Evolutionary conservation across 2,797 vertebrate species (phyloP).

Genomic region (Syncerus caffer): DNA sequence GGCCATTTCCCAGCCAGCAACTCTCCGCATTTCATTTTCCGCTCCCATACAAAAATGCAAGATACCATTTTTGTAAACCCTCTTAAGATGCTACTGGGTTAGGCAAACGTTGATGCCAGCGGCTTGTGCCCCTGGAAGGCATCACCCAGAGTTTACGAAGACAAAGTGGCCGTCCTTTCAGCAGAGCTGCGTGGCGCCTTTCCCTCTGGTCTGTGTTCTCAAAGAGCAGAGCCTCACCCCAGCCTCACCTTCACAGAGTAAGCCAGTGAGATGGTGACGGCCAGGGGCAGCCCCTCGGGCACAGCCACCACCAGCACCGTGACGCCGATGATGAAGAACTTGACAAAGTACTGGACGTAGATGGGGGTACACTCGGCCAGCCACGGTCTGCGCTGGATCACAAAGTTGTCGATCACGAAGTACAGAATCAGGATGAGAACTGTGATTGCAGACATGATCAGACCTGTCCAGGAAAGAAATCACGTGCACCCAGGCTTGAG

Average conservation of each 20-base stretch:
- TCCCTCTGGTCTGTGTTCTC: background rate
- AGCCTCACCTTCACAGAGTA: slow-evolving; percentile 95
- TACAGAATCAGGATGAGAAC: slow-evolving; percentile 96
- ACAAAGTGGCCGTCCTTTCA: background rate
- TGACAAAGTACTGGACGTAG: slow-evolving; percentile 98
- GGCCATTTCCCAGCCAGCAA: background rate
- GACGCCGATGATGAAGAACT: slow-evolving; percentile 99
- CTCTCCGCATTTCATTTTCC: background rate
- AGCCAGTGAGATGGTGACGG: slow-evolving; percentile 97
- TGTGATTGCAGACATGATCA: slow-evolving; percentile 96
- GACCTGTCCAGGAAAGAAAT: slow-evolving; percentile 82
- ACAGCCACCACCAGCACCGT: slow-evolving; percentile 97
- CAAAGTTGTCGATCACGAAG: slow-evolving; percentile 95
- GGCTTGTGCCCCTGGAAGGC: background rate
- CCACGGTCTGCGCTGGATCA: slow-evolving; percentile 88
- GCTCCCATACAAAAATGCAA: background rate
- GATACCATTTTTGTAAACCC: background rate
- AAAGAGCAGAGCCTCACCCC: accelerated
- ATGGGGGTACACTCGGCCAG: slow-evolving; percentile 92
- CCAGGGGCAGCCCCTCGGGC: slow-evolving; percentile 95
- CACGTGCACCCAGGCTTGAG: background rate
- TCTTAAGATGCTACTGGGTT: background rate
- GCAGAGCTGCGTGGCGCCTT: background rate
- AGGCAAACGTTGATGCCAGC: background rate
- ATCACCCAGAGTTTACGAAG: background rate